Evolutionary conservation across 2,113 vertebrate genomes (phyloP), one percentile per base, ranked within the genome.

Genomic region (Peucedramus taeniatus): DNA sequence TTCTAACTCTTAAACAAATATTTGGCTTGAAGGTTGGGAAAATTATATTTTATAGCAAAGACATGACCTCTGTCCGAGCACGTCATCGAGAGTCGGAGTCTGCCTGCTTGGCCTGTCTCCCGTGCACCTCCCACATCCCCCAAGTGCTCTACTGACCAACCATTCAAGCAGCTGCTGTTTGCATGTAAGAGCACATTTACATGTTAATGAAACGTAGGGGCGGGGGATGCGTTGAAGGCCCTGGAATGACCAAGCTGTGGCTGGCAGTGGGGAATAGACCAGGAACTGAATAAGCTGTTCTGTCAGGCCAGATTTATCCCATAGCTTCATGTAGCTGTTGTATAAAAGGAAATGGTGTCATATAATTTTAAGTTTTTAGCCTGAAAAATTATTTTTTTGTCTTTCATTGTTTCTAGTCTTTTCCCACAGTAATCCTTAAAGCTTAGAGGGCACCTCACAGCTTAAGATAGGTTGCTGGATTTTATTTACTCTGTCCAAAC

Each of bases 1-100:
- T 95, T 83, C 68, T 81, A 89, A 87, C 23, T 45, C 91, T 95
- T 79, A 87, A 94, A 78, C 20, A 94, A 93, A 95, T 90, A 92
- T 93, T 93, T 96, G 72, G 13, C 42, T 83, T 89, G 76, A 83
- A 78, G 53, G 86, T 24, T 82, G 85, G 51, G 79, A 83, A 97
- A 95, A 92, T 39, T 77, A 3, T 54, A 56, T 30, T 83, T 90
- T 35, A 63, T 24, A 81, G 31, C 11, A 7, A 93, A 90, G 49
- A 56, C 37, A 64, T n/a, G 60, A 40, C 60, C 57, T 60, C 45
- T 76, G 56, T 37, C 24, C 37, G 6, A 4, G 39, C 63, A 69
- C 0, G 0, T 31, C 50, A 40, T 2, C 0, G 0, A 54, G 17
- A 57, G 70, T 9, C 47, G 63, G 16, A 56, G 74, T 14, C 53